Conservation (phyloP, 2,888 invertebrate genomes). For the Drosophila sordidapex region DNA sequence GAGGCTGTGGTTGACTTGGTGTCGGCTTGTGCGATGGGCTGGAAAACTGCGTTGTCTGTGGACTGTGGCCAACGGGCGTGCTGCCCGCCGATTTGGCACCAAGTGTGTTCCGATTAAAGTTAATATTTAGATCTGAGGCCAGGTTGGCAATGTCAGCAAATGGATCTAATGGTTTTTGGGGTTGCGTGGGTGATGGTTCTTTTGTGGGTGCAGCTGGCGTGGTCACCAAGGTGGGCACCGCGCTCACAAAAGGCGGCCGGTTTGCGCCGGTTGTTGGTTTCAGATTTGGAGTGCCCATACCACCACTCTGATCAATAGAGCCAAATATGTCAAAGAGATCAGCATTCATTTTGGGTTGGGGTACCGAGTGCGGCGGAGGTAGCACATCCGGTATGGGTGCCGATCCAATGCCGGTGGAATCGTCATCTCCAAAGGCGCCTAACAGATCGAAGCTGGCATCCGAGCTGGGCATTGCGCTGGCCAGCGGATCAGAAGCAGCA, state of each 20-base stretch:
- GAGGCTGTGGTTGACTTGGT: slow-evolving; percentile 72
- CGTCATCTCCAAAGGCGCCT: slow-evolving; percentile 85
- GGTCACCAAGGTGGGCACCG: slow-evolving; percentile 65
- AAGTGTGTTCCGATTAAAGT: slow-evolving; percentile 82
- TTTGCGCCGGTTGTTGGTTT: slow-evolving; percentile 52
- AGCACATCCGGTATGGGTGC: slow-evolving; percentile 82
- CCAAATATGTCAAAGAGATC: slow-evolving; percentile 89
- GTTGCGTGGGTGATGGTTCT: slow-evolving; percentile 86
- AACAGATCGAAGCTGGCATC: slow-evolving; percentile 88
- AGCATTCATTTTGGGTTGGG: slow-evolving; percentile 67
- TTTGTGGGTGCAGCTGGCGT: slow-evolving; percentile 70
- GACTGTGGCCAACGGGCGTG: slow-evolving; percentile 82
- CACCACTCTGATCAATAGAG: slow-evolving; percentile 75
- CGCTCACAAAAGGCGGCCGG: slow-evolving; percentile 54
- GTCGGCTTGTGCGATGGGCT: slow-evolving; percentile 83
- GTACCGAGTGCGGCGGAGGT: slow-evolving; percentile 51
- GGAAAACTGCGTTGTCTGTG: slow-evolving; percentile 83
- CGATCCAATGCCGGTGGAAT: slow-evolving; percentile 82
- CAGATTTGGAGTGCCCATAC: slow-evolving; percentile 47
- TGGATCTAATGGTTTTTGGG: slow-evolving; percentile 86
- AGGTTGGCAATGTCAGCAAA: slow-evolving; percentile 89
- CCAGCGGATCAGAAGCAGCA: slow-evolving; percentile 69
- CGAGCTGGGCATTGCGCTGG: slow-evolving; percentile 77
- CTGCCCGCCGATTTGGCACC: slow-evolving; percentile 80
- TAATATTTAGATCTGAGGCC: slow-evolving; percentile 83